Percentiles rank a stretch among this genome's conserved stretches.
These are phyloP conservation scores for Sporophila hypoxantha DNA, from an alignment of 2,113 vertebrate genomes.

Conservation along the genomic window DNA sequence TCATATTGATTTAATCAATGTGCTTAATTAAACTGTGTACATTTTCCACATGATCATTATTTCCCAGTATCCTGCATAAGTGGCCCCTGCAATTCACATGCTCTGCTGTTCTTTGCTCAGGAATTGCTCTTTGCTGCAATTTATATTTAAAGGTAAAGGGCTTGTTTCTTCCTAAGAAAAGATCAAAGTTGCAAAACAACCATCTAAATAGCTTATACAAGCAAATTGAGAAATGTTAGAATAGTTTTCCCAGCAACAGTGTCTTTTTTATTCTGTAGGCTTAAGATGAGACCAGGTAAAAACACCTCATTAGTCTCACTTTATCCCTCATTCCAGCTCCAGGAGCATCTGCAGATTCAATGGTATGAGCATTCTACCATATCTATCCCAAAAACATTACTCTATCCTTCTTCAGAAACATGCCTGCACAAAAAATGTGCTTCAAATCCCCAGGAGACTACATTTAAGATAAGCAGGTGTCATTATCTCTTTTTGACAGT, in stretches of 20 bases:
- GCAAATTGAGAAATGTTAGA: background rate
- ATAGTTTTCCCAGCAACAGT: background rate
- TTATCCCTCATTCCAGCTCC: background rate
- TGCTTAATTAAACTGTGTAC: slow-evolving; percentile 77
- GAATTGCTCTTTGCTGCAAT: slow-evolving; percentile 31
- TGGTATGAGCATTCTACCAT: background rate
- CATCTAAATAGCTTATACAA: background rate
- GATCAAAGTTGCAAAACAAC: background rate
- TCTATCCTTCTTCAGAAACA: background rate
- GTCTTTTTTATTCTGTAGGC: background rate
- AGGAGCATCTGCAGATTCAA: background rate
- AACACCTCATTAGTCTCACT: background rate
- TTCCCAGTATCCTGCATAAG: slow-evolving; percentile 57
- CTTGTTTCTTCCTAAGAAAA: slow-evolving; percentile 7
- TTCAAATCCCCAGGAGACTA: background rate
- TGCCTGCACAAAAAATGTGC: background rate
- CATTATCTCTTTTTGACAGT: background rate
- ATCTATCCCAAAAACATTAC: background rate
- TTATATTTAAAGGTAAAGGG: slow-evolving; percentile 40
- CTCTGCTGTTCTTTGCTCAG: slow-evolving; percentile 27
- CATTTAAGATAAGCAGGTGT: background rate
- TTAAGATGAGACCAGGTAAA: background rate
- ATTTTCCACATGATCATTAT: slow-evolving; percentile 69
- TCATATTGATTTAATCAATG: slow-evolving; percentile 77
- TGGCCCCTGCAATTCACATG: slow-evolving; percentile 34